These are phyloP conservation scores for Ellobium chinense DNA, from an alignment of 2,888 invertebrate species.

Conservation along the genomic window DNA sequence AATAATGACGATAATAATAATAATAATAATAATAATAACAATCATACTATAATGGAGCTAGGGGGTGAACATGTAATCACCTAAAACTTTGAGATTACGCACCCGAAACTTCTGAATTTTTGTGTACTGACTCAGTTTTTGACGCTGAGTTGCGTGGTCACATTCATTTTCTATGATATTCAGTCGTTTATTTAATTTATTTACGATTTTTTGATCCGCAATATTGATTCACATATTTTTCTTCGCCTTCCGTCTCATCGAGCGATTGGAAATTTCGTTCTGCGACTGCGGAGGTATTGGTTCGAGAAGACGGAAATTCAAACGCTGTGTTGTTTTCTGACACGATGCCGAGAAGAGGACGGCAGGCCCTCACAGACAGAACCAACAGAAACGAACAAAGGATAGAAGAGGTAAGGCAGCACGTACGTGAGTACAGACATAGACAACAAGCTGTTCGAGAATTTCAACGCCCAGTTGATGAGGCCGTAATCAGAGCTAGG, in stretches of 20 bases:
- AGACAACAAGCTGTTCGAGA: too few relatives aligned
- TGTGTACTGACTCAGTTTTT: background rate
- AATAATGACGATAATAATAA: background rate
- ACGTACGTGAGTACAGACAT: too few relatives aligned
- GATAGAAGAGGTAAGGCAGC: too few relatives aligned
- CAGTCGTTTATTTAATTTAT: background rate
- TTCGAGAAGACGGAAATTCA: too few relatives aligned
- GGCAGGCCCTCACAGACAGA: too few relatives aligned
- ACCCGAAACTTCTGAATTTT: background rate
- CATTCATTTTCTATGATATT: background rate
- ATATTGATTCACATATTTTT: background rate
- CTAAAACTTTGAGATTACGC: background rate
- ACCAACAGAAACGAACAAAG: too few relatives aligned
- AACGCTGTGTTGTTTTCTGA: too few relatives aligned
- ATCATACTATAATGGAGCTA: background rate
- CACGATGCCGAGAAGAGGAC: too few relatives aligned
- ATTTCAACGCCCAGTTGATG: too few relatives aligned
- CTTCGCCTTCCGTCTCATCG: background rate
- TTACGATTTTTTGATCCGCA: background rate
- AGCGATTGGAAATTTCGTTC: background rate
- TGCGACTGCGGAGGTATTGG: too few relatives aligned
- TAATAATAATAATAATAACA: background rate
- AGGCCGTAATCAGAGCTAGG: too few relatives aligned
- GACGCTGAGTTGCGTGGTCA: background rate
- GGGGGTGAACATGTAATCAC: background rate